Percentiles rank a stretch among this genome's conserved stretches.
Evolutionary conservation across 2,797 vertebrate species (phyloP).

Genomic region (Dicrostonyx torquatus): DNA sequence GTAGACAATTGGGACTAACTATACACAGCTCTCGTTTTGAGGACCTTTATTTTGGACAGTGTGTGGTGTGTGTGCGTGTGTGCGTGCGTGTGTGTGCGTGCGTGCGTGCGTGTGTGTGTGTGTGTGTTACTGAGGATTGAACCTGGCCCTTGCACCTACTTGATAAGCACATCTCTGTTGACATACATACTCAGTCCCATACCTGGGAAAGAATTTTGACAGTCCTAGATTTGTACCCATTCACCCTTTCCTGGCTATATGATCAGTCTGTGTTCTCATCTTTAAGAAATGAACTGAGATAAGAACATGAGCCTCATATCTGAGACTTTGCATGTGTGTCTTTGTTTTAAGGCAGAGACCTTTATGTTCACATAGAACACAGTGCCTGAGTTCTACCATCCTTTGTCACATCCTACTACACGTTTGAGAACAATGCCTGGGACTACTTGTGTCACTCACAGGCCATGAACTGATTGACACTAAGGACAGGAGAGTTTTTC

Average conservation of each 20-base stretch:
- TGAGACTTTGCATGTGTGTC: background rate
- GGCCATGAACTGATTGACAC: background rate
- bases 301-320: background rate
- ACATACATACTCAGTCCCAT: background rate
- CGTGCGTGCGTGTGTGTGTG: background rate
- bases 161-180: background rate
- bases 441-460: background rate
- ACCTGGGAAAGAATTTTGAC: background rate
- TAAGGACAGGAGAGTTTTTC: background rate
- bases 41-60: background rate
- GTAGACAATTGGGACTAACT: background rate
- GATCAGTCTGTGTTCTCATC: background rate
- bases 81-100: background rate
- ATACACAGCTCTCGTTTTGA: background rate
- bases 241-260: background rate
- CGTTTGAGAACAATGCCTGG: background rate
- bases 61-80: background rate
- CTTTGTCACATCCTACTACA: background rate
- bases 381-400: background rate
- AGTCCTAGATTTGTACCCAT: background rate
- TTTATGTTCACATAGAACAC: background rate
- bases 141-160: no score
- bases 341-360: background rate
- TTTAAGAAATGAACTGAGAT: background rate
- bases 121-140: background rate